Percentiles rank a stretch among this genome's conserved stretches.
Conservation (phyloP, 1,140 invertebrate species). For the Panagrolaimus sp. region DNA sequence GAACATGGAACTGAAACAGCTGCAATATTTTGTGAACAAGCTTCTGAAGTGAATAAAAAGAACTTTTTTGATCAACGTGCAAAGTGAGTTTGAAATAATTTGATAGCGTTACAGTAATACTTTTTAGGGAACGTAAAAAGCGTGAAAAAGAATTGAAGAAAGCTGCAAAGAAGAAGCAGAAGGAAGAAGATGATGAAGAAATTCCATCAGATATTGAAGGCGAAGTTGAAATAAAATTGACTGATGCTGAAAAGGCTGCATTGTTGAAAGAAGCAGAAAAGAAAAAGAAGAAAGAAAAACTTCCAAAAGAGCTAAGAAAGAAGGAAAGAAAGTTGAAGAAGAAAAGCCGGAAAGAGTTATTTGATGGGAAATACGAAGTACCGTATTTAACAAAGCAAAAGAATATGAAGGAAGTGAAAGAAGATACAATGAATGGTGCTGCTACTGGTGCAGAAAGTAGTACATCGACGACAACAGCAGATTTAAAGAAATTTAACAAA, state of each 20-base stretch:
- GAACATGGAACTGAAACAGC: constrained; percentile 52
- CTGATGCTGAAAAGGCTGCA: constrained; percentile 11
- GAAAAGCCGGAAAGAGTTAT: constrained; percentile 34
- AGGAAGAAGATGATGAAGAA: constrained; percentile 1
- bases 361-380: constrained; percentile 47
- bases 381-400: constrained; percentile 51
- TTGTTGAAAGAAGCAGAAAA: not conserved
- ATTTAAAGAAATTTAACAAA: constrained; percentile 1
- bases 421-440: constrained; percentile 20
- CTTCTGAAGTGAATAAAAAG: constrained; percentile 31
- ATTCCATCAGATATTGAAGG: too few species aligned
- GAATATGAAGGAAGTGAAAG: constrained; percentile 27
- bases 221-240: constrained; percentile 18
- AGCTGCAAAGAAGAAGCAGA: not conserved
- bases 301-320: constrained; percentile 14
- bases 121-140: constrained; percentile 25
- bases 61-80: constrained; percentile 48
- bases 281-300: not conserved
- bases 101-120: too few species aligned
- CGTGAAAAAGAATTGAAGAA: constrained; percentile 23
- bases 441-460: too few species aligned
- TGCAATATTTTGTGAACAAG: constrained; percentile 42
- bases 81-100: too few species aligned
- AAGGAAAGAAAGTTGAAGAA: constrained; percentile 23
- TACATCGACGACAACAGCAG: too few species aligned